Percentiles rank a stretch among this genome's conserved stretches.
Evolutionary conservation across 2,113 vertebrate genomes (phyloP).

Genomic region (Pterophyllum scalare): DNA sequence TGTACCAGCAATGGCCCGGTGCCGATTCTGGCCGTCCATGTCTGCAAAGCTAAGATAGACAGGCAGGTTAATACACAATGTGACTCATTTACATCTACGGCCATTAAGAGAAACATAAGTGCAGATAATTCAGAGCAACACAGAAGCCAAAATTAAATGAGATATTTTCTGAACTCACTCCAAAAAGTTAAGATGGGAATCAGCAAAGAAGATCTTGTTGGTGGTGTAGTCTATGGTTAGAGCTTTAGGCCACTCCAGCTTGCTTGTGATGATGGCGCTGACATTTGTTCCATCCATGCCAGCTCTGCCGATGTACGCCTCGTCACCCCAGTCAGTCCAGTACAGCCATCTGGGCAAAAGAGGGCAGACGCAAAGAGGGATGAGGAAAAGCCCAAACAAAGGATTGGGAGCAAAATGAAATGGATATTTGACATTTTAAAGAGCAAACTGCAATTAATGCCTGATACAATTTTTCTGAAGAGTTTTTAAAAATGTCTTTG

Average conservation of each 20-base stretch:
- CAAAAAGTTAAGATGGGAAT: constrained; percentile 77
- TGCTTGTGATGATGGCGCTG: constrained; percentile 74
- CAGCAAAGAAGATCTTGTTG: constrained; percentile 80
- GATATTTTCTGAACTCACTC: constrained; percentile 68
- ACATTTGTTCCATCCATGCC: constrained; percentile 77
- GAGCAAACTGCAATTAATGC: background rate
- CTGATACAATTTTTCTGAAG: background rate
- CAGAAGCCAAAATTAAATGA: background rate
- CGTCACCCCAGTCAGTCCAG: constrained; percentile 78
- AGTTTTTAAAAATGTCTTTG: background rate
- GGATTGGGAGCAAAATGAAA: background rate
- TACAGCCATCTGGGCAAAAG: constrained; percentile 73
- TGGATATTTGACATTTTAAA: background rate
- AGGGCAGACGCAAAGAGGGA: background rate
- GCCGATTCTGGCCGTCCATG: constrained; percentile 78
- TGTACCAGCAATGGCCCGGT: constrained; percentile 69
- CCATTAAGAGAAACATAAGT: background rate
- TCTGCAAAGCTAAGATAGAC: constrained; percentile 71
- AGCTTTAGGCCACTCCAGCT: constrained; percentile 78
- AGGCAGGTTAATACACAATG: background rate
- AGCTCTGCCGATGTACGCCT: constrained; percentile 74
- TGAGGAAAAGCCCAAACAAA: background rate
- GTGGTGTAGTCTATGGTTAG: constrained; percentile 80
- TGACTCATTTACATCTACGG: background rate
- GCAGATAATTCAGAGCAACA: background rate